Conservation (phyloP, 2,113 vertebrate genomes). For the Malurus elegans region DNA sequence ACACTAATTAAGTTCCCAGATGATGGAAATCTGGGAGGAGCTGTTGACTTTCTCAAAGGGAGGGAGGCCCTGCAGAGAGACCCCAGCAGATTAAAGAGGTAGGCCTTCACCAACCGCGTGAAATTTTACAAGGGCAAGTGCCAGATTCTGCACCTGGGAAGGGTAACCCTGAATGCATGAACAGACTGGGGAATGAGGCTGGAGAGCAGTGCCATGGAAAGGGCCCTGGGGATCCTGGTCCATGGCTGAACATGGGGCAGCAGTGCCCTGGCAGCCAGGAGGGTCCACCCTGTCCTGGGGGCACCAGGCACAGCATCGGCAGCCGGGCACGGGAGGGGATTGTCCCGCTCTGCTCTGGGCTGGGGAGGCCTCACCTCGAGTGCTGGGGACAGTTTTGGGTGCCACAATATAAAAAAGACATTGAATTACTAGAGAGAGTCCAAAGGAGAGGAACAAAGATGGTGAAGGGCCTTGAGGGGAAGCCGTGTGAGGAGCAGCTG, state of each 20-base stretch:
- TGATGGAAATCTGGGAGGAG: too few species aligned
- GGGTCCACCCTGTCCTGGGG: background rate
- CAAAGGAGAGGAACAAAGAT: background rate
- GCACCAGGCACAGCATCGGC: background rate
- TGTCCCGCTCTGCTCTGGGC: background rate
- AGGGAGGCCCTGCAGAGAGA: too few species aligned
- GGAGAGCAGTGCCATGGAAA: background rate
- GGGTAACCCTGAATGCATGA: background rate
- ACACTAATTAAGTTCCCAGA: too few species aligned
- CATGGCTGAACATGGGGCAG: background rate
- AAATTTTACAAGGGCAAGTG: too few species aligned
- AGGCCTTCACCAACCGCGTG: too few species aligned
- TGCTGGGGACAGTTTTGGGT: background rate
- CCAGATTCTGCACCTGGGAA: background rate
- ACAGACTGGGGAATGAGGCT: background rate
- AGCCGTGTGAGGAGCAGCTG: background rate
- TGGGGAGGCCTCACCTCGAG: background rate
- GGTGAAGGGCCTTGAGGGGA: background rate
- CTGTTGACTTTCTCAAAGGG: too few species aligned
- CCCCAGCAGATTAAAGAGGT: too few species aligned
- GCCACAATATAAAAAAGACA: fast-evolving
- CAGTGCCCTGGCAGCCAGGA: background rate
- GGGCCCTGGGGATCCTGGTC: background rate
- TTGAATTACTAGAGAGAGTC: background rate
- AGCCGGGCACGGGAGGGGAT: background rate